A percentile compares a stretch with the other conserved stretches of the same genome.
phyloP scores from a whole-genome alignment of 2,113 vertebrate species.

The Eidolon helvum region DNA sequence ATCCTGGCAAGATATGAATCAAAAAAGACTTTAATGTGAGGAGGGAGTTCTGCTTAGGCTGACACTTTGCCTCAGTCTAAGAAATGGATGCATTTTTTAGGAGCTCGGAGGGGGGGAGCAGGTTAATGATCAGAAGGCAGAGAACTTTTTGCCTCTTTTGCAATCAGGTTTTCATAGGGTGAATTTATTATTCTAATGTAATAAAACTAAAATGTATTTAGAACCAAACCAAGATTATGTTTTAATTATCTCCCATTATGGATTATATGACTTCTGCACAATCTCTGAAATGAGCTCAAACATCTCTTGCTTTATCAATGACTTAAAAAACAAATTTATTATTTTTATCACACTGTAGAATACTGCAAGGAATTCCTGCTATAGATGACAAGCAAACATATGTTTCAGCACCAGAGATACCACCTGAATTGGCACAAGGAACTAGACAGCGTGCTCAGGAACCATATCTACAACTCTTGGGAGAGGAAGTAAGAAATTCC shows the following conservation, averaged over 20 bases:
- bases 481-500: constrained; percentile 81
- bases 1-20: neutral
- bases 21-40: neutral
- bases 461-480: constrained; percentile 77
- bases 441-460: constrained; percentile 68
- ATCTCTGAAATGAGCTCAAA: neutral
- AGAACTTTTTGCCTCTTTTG: neutral
- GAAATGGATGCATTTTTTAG: neutral
- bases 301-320: neutral
- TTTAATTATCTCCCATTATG: neutral
- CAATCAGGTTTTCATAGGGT: neutral
- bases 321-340: constrained; percentile 3
- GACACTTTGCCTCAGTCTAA: neutral
- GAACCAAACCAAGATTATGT: neutral
- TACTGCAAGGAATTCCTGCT: constrained; percentile 77
- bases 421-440: constrained; percentile 67
- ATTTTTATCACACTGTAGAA: constrained; percentile 74
- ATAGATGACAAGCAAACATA: constrained; percentile 13
- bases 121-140: neutral
- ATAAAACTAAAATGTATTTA: neutral
- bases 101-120: neutral
- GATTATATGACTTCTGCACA: neutral
- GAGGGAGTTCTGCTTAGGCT: neutral
- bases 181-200: neutral
- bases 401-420: constrained; percentile 24